Conservation (phyloP, 1,140 invertebrate species). For the Orius insidiosus region DNA sequence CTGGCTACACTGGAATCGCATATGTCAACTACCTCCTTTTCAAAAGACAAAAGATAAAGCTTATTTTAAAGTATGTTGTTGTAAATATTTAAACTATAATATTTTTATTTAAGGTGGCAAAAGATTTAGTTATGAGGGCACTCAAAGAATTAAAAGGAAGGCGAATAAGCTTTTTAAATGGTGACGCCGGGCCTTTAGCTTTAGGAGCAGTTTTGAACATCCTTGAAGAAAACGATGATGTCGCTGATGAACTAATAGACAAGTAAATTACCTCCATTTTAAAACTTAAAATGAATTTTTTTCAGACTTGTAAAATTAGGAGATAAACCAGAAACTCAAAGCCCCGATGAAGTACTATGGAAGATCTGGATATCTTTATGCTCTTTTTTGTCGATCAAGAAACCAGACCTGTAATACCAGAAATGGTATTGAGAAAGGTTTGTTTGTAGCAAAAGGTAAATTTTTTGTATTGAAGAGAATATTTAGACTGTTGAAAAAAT, state of each 20-base stretch:
- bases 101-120: not conserved
- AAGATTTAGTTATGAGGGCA: not conserved
- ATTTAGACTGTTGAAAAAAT: no score
- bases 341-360: conserved; percentile 35
- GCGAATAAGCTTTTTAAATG: conserved; percentile 15
- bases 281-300: not conserved
- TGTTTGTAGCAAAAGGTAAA: no score
- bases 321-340: not conserved
- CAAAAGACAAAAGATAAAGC: not conserved
- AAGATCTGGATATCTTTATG: conserved; percentile 35
- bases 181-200: conserved; percentile 17
- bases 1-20: conserved; percentile 33
- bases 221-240: not conserved
- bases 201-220: conserved; percentile 15
- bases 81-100: not conserved
- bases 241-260: conserved; percentile 1
- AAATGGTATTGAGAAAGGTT: conserved; percentile 14
- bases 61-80: not conserved
- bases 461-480: no score
- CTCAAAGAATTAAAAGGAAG: conserved; percentile 11
- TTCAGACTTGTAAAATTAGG: conserved; percentile 1
- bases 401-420: conserved; percentile 9
- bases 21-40: conserved; percentile 13
- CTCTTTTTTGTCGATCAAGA: conserved; percentile 25
- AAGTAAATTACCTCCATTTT: no score